These are phyloP conservation scores for Ruditapes philippinarum DNA, from an alignment of 1,140 invertebrate species.

Conservation along the genomic window DNA sequence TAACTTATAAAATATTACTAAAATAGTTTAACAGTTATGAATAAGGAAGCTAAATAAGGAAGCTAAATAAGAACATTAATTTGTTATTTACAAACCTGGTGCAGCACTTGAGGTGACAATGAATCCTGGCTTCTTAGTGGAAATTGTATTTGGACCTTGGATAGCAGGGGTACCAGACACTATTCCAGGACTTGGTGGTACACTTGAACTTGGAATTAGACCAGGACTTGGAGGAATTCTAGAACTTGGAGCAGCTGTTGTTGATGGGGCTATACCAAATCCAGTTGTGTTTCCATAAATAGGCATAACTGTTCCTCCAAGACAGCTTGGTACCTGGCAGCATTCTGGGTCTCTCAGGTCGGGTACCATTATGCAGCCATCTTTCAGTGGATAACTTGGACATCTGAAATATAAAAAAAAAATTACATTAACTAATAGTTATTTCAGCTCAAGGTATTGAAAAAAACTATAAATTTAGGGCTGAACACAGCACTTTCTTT, in stretches of 20 bases:
- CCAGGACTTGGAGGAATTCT: slow-evolving; percentile 51
- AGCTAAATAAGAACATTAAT: too few relatives aligned
- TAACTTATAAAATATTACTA: too few relatives aligned
- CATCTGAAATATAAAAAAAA: slow-evolving; percentile 60
- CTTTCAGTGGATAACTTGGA: slow-evolving; percentile 62
- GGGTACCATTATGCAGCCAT: slow-evolving; percentile 71
- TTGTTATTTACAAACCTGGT: too few relatives aligned
- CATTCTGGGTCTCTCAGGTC: slow-evolving; percentile 75
- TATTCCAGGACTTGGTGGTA: background rate
- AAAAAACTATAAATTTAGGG: too few relatives aligned
- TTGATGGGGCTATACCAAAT: slow-evolving; percentile 47
- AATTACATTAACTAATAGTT: too few relatives aligned
- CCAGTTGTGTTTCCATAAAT: slow-evolving; percentile 27
- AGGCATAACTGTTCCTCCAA: slow-evolving; percentile 52
- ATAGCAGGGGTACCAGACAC: background rate
- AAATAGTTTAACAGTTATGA: too few relatives aligned
- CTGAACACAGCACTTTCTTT: too few relatives aligned
- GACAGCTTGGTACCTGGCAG: slow-evolving; percentile 74
- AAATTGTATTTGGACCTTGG: background rate
- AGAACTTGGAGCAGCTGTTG: background rate
- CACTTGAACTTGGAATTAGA: slow-evolving; percentile 61
- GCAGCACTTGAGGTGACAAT: background rate
- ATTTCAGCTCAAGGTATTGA: too few relatives aligned
- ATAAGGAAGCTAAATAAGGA: too few relatives aligned
- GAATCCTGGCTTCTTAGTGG: background rate